Evolutionary conservation across 2,888 invertebrate species (phyloP).

Genomic region (Diadegma fenestrale): DNA sequence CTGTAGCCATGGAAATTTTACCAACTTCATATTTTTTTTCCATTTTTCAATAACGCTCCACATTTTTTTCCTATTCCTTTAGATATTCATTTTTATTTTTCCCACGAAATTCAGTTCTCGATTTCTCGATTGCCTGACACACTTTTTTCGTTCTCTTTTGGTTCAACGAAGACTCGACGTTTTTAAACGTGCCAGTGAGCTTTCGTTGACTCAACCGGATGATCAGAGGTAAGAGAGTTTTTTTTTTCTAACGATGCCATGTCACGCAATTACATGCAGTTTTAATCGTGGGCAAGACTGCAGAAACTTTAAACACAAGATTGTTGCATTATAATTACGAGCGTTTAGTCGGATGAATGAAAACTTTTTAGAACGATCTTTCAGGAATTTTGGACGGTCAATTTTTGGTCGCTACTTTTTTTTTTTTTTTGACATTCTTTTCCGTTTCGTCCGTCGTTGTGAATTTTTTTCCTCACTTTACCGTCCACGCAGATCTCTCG

Average conservation of each 20-base stretch:
- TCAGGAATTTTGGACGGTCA: slow-evolving; percentile 68
- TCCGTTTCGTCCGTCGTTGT: neutral
- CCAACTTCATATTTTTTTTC: neutral
- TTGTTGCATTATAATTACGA: no score
- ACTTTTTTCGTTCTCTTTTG: neutral
- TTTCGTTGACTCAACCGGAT: slow-evolving; percentile 75
- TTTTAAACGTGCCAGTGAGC: slow-evolving; percentile 54
- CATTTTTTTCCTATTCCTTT: neutral
- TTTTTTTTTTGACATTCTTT: neutral
- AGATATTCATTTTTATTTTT: neutral
- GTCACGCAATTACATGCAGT: no score
- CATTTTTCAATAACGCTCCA: neutral
- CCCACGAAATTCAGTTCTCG: neutral
- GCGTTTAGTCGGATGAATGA: no score
- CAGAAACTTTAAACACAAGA: no score
- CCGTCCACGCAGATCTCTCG: neutral
- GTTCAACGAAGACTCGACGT: neutral
- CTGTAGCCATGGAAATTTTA: slow-evolving; percentile 36
- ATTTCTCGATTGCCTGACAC: neutral
- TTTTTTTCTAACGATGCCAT: slow-evolving; percentile 57
- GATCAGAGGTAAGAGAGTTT: slow-evolving; percentile 72
- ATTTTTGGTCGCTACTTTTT: neutral
- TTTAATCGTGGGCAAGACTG: no score
- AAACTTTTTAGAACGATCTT: no score
- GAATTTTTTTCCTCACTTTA: slow-evolving; percentile 5